Evolutionary conservation across 1,140 invertebrate genomes (phyloP).

Genomic region (Neoseiulus cucumeris): DNA sequence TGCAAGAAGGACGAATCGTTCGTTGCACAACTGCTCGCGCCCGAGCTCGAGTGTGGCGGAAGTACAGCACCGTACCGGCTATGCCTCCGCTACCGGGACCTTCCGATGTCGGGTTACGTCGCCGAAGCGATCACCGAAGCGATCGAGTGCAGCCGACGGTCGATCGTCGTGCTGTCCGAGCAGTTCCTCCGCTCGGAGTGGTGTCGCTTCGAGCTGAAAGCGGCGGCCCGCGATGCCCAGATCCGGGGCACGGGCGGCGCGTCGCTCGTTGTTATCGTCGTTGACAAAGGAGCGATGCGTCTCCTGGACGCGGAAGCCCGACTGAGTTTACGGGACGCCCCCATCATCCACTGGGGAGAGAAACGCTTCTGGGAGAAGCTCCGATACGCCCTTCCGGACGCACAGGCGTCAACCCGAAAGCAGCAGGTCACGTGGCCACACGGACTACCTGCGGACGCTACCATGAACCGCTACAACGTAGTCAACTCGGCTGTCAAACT

Average conservation of each 20-base stretch:
- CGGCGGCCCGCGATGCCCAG: constrained; percentile 62
- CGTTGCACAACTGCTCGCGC: constrained; percentile 55
- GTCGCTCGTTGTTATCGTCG: constrained; percentile 15
- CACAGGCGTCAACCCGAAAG: constrained; percentile 4
- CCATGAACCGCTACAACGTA: constrained; percentile 2
- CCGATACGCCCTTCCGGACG: constrained; percentile 57
- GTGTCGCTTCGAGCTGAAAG: constrained; percentile 78
- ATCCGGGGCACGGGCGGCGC: constrained; percentile 25
- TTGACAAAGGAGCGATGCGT: constrained; percentile 13
- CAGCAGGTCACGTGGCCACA: background rate
- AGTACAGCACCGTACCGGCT: constrained; percentile 30
- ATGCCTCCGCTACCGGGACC: constrained; percentile 29
- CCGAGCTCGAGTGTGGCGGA: constrained; percentile 52
- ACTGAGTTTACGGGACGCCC: background rate
- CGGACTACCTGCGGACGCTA: background rate
- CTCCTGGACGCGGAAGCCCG: constrained; percentile 1
- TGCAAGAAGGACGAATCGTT: constrained; percentile 78
- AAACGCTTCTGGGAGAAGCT: constrained; percentile 85
- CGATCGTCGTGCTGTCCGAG: constrained; percentile 69
- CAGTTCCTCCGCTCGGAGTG: constrained; percentile 85
- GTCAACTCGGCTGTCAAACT: constrained; percentile 6
- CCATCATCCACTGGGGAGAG: constrained; percentile 62
- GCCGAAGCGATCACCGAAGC: constrained; percentile 51
- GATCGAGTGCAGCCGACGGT: constrained; percentile 65
- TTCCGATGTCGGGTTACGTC: constrained; percentile 22